These are phyloP conservation scores for Brevimyrus niger DNA, from an alignment of 2,113 vertebrate species.

Conservation along the genomic window DNA sequence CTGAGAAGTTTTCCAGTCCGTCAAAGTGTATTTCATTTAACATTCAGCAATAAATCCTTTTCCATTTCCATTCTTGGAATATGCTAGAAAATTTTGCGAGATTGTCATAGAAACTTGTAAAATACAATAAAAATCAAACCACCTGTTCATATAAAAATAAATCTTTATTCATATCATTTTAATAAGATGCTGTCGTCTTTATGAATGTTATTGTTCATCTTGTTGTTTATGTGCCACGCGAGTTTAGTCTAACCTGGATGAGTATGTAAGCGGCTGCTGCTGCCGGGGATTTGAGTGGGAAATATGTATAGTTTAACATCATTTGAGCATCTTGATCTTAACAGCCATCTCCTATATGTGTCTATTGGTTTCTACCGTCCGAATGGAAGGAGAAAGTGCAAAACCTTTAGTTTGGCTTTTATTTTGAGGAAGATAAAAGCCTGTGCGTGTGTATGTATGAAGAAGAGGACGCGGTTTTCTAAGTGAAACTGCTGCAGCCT, in stretches of 20 bases:
- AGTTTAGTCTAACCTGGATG: background rate
- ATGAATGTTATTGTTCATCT: constrained; percentile 6
- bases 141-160: constrained; percentile 81
- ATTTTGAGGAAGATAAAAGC: background rate
- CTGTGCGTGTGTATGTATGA: constrained; percentile 1
- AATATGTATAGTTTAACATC: background rate
- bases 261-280: background rate
- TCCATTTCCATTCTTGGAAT: constrained; percentile 72
- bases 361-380: background rate
- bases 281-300: background rate
- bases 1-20: constrained; percentile 78
- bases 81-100: constrained; percentile 80
- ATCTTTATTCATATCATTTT: constrained; percentile 81
- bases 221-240: background rate
- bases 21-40: constrained; percentile 89
- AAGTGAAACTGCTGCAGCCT: background rate
- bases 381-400: background rate
- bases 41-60: constrained; percentile 92
- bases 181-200: constrained; percentile 60
- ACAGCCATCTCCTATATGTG: background rate
- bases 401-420: background rate
- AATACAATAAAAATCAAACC: constrained; percentile 62
- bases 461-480: background rate
- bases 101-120: constrained; percentile 87
- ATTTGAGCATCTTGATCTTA: background rate